phyloP scores from a whole-genome alignment of 1,140 invertebrate genomes.

The Sesamia nonagrioides region DNA sequence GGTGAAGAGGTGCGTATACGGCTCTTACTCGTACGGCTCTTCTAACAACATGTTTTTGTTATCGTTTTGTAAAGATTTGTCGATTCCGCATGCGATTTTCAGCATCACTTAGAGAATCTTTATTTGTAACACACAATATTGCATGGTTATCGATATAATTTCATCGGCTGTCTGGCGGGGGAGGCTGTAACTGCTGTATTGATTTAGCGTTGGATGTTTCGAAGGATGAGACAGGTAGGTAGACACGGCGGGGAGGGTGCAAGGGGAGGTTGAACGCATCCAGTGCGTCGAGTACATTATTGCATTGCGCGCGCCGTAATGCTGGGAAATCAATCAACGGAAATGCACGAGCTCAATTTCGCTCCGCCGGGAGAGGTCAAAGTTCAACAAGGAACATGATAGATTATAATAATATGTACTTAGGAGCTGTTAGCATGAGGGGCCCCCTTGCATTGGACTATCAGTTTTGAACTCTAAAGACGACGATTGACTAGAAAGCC shows the following conservation, averaged over 20 bases:
- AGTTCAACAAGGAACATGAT: slow-evolving; percentile 5
- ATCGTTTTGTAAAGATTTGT: too few relatives aligned
- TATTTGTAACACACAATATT: too few relatives aligned
- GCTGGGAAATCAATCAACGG: slow-evolving; percentile 31
- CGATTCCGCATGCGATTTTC: too few relatives aligned
- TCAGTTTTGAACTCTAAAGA: too few relatives aligned
- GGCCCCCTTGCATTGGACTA: too few relatives aligned
- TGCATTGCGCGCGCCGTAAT: neutral
- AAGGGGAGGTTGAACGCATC: neutral
- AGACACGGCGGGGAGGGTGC: neutral
- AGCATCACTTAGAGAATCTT: too few relatives aligned
- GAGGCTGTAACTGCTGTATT: slow-evolving; percentile 1
- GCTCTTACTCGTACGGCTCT: too few relatives aligned
- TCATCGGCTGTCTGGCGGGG: neutral
- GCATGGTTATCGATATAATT: too few relatives aligned
- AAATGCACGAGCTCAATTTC: slow-evolving; percentile 13
- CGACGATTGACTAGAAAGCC: too few relatives aligned
- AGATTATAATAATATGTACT: neutral
- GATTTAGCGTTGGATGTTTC: neutral
- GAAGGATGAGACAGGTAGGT: neutral
- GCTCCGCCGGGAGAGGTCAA: slow-evolving; percentile 13
- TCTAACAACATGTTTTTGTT: too few relatives aligned
- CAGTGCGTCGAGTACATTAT: neutral
- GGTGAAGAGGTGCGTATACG: neutral
- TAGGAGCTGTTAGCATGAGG: too few relatives aligned